phyloP scores from a whole-genome alignment of 2,113 vertebrate species.

The Podarcis raffonei region DNA sequence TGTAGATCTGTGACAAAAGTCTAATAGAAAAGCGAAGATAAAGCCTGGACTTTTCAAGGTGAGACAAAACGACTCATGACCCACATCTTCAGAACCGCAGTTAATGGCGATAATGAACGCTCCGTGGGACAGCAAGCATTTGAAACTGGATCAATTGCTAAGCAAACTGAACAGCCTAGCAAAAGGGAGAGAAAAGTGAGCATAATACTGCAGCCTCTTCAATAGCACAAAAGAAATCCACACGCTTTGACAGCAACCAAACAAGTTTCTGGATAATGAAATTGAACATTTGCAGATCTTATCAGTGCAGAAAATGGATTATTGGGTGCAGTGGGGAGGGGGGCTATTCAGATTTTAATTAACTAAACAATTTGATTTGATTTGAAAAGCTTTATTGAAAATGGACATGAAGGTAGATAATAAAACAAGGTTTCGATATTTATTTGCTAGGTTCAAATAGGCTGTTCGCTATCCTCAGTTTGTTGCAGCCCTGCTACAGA shows the following conservation, averaged over 20 bases:
- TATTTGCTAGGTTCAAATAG: too few relatives aligned
- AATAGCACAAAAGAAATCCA: background rate
- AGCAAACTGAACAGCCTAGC: accelerated
- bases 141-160: accelerated
- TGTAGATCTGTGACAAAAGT: background rate
- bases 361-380: background rate
- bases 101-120: background rate
- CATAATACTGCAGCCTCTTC: background rate
- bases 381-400: background rate
- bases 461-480: too few relatives aligned
- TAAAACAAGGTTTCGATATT: background rate
- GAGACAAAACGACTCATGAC: background rate
- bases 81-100: accelerated
- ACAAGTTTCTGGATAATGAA: background rate
- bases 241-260: background rate
- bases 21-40: background rate
- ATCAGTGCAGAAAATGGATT: background rate
- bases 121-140: accelerated
- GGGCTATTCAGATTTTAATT: background rate
- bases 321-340: background rate
- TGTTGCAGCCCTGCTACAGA: too few relatives aligned
- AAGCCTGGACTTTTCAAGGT: background rate
- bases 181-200: too few relatives aligned
- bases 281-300: background rate
- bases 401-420: background rate